Conservation (phyloP, 2,797 vertebrate species). For the Sebastes elongatus region DNA sequence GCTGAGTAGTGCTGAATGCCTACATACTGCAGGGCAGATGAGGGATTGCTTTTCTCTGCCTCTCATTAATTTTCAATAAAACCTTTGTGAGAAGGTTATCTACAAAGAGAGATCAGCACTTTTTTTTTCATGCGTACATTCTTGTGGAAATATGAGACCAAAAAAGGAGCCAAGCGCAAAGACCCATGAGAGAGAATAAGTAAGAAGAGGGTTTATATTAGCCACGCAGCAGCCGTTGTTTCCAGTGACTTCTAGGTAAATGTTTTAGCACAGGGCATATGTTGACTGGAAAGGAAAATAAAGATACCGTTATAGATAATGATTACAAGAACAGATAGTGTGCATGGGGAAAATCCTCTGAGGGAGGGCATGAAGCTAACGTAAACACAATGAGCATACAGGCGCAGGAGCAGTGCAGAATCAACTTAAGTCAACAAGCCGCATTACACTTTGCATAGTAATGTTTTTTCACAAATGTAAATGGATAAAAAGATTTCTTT, state of each 20-base stretch:
- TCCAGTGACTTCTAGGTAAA: conserved; percentile 34
- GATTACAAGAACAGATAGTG: conserved; percentile 7
- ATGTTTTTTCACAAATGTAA: conserved; percentile 2
- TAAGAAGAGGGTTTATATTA: conserved; percentile 25
- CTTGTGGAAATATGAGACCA: conserved; percentile 53
- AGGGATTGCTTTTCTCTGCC: conserved; percentile 69
- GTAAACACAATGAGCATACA: neutral
- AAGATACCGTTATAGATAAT: conserved; percentile 14
- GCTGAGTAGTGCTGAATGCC: conserved; percentile 61
- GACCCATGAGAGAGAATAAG: conserved; percentile 38
- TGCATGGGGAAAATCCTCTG: neutral
- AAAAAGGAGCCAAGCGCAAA: conserved; percentile 39
- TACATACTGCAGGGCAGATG: conserved; percentile 61
- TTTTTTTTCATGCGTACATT: conserved; percentile 55
- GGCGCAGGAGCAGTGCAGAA: neutral
- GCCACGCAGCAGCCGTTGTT: conserved; percentile 21
- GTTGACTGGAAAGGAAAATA: conserved; percentile 23
- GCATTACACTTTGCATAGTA: neutral
- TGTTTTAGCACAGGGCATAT: conserved; percentile 35
- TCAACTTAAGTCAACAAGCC: neutral
- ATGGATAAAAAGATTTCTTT: neutral
- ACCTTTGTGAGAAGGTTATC: conserved; percentile 70
- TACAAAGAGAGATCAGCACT: conserved; percentile 67
- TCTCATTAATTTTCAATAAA: conserved; percentile 75
- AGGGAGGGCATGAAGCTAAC: neutral